Base-by-base conservation (phyloP, 2,113 vertebrate genomes). In the Engystomops pustulosus region DNA sequence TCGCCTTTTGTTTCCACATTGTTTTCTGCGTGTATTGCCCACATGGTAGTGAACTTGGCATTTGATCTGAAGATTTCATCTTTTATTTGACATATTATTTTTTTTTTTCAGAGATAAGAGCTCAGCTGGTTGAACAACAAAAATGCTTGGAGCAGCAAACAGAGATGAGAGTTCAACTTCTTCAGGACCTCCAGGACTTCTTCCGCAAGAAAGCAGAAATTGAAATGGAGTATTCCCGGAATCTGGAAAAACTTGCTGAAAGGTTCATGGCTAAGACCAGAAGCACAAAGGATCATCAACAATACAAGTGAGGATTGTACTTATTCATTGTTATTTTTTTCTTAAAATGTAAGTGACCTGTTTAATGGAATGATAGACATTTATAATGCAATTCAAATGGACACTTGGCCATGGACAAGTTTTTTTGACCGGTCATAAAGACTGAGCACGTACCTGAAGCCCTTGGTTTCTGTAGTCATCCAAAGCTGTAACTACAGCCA, bases 251-350 rank as follows among this genome's bases (percentile, higher is more conserved):
- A 83, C 88, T 99, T 87, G 98, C 97, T 0, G 97, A 99, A 80
- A 96, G 98, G 85, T 99, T 99, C 91, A 99, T 99, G 98, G 97
- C 98, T 14, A 99, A 99, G 92, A 99, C 98, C 10, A 95, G 98
- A 90, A 99, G 97, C 90, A 99, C 97, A 30, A 99, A 99, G 87
- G 98, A 99, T 83, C 98, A 99, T 88, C 98, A 99, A 68, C 98
- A 99, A 81, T 99, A 99, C 92, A 99, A 99, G 98, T 99, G 88
- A 95, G 92, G 85, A 34, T 85, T 53, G 4, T 32, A 45, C 11
- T 2, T 32, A 17, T 65, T 62, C 11, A 10, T 25, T 11, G n/a
- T 30, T 17, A 25, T 45, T 38, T 69, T 0, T 70, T 9, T 34
- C 36, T 71, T 71, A 3, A 1, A 7, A 34, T n/a, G 27, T 36